Evolutionary conservation across 2,888 invertebrate species (phyloP), one percentile per base, ranked within the genome.

Genomic region (Ormyrus nitidulus): DNA sequence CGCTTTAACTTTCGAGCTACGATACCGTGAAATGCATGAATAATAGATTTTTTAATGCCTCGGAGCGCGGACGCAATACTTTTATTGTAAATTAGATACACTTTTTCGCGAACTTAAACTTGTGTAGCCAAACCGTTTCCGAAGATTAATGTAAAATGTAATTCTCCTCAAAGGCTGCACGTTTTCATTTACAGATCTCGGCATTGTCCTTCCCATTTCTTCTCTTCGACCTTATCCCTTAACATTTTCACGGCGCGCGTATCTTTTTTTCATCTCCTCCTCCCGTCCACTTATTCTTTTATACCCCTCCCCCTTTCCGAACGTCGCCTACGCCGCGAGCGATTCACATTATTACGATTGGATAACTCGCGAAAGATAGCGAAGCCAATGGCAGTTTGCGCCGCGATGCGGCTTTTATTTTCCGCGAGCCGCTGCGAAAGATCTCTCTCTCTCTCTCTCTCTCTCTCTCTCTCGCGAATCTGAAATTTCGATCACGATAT

Each of bases 341-440:
- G 75, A 75, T 79, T 70, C 66, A 49, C 79, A 79, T 79, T 79
- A 79, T 79, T 79, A 71, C 79, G 71, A 79, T 75, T 66, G 79
- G 71, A 75, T 79, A 79, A 75, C 74, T 56, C 71, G 79, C 53
- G 13, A 79, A 75, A 79, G 71, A 79, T 69, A 73, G 71, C 68
- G 56, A n/a, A 66, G 77, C 72, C 72, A 78, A 78, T 68, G 66
- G 68, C 53, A 61, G 71, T 72, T 70, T 70, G 70, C 59, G 77
- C 72, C 34, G 53, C 58, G 53, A 49, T 71, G 72, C 51, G 77
- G 44, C 65, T 59, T 68, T 73, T 68, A 61, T 73, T 68, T 72
- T 78, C 70, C 69, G 56, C 56, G 34, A 62, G 74, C 44, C 68
- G 68, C 19, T 19, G 19, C 19, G 2, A 19, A 19, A 19, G 19